Conservation (phyloP, 2,888 invertebrate species). For the Ophion obscuratus region DNA sequence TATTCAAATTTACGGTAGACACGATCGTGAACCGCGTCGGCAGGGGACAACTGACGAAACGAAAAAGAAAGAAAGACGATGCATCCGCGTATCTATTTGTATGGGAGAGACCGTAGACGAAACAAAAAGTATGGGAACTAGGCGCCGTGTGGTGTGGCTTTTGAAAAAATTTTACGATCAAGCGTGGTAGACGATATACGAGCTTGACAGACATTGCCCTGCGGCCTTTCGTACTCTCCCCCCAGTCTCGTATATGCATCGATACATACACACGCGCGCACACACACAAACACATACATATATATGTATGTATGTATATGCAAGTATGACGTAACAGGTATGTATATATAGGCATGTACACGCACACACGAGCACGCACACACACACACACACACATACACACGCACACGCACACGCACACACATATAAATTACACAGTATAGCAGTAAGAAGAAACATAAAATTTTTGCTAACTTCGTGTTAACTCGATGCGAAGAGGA, state of each 20-base stretch:
- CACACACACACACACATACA: slow-evolving; percentile 18
- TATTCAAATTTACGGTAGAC: too few relatives aligned
- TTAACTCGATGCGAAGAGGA: slow-evolving; percentile 74
- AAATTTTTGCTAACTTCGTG: slow-evolving; percentile 81
- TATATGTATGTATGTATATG: slow-evolving; percentile 2
- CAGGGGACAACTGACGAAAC: too few relatives aligned
- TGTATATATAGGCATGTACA: slow-evolving; percentile 12
- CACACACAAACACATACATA: not conserved
- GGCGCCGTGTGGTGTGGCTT: not conserved
- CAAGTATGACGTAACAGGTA: slow-evolving; percentile 4
- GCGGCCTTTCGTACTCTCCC: slow-evolving; percentile 10
- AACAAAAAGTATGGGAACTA: not conserved
- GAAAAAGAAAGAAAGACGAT: too few relatives aligned
- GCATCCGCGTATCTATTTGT: too few relatives aligned
- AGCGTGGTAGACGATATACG: not conserved
- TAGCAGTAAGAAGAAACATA: slow-evolving; percentile 65
- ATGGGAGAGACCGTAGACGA: too few relatives aligned
- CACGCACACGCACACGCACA: not conserved
- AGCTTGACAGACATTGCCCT: slow-evolving; percentile 37
- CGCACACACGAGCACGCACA: slow-evolving; percentile 5
- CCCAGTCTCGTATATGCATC: too few relatives aligned
- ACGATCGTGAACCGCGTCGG: too few relatives aligned
- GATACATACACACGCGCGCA: not conserved
- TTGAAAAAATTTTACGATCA: not conserved
- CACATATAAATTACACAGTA: slow-evolving; percentile 56